phyloP scores from a whole-genome alignment of 1,140 invertebrate species.

The Spodoptera litura region DNA sequence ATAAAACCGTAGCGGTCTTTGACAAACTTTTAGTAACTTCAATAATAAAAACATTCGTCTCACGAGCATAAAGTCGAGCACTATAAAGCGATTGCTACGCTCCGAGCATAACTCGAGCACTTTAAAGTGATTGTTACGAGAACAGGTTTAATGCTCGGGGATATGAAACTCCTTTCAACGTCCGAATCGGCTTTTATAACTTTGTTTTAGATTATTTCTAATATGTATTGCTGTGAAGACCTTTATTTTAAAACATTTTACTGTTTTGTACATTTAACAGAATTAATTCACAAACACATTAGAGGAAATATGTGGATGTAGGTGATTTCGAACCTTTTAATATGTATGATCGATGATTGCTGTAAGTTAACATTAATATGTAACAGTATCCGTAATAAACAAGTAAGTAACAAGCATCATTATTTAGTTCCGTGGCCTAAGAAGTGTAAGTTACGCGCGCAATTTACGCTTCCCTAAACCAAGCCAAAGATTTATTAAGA shows the following conservation, averaged over 20 bases:
- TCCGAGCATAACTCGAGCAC: constrained; percentile 26
- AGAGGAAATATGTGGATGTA: too few species aligned
- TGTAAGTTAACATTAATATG: too few species aligned
- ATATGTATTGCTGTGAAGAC: constrained; percentile 1
- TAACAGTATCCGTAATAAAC: too few species aligned
- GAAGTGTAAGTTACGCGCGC: constrained; percentile 22
- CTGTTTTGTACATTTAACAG: background rate
- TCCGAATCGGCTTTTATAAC: constrained; percentile 30
- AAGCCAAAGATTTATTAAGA: constrained; percentile 35
- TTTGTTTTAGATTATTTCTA: constrained; percentile 15
- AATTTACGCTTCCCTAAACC: constrained; percentile 30
- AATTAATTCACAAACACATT: too few species aligned
- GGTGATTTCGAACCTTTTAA: too few species aligned
- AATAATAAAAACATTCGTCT: constrained; percentile 35
- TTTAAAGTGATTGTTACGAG: constrained; percentile 33
- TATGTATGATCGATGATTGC: too few species aligned
- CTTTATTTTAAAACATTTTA: background rate
- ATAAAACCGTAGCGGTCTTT: constrained; percentile 25
- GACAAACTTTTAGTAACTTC: constrained; percentile 25
- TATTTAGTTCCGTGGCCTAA: constrained; percentile 18
- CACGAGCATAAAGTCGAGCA: constrained; percentile 27
- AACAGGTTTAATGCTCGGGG: constrained; percentile 28
- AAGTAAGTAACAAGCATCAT: background rate
- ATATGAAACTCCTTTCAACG: constrained; percentile 25
- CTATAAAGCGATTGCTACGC: constrained; percentile 30